These are phyloP conservation scores for Agrochola litura DNA, from an alignment of 2,888 invertebrate genomes.

Conservation along the genomic window DNA sequence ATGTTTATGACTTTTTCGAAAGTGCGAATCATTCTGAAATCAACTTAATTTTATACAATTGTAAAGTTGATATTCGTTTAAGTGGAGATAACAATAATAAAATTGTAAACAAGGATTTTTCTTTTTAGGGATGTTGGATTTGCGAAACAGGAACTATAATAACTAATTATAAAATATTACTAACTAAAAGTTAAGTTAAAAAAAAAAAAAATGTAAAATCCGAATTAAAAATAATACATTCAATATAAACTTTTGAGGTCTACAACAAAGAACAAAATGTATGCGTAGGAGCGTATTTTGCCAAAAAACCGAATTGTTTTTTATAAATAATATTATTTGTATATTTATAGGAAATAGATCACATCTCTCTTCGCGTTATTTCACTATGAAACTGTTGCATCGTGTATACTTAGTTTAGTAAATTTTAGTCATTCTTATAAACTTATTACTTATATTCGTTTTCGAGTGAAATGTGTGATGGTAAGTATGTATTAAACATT, in stretches of 20 bases:
- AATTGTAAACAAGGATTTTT: background rate
- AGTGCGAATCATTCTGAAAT: background rate
- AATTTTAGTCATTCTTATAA: constrained; percentile 46
- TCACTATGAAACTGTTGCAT: constrained; percentile 47
- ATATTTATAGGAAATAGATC: constrained; percentile 67
- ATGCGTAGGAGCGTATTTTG: constrained; percentile 54
- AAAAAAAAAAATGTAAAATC: too few species aligned
- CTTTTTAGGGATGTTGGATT: background rate
- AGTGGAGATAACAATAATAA: background rate
- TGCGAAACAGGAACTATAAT: background rate
- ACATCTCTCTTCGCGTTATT: constrained; percentile 57
- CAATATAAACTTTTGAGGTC: constrained; percentile 40
- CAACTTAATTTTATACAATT: too few species aligned
- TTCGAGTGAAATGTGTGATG: constrained; percentile 28
- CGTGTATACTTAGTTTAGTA: constrained; percentile 53
- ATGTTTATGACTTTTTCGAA: background rate
- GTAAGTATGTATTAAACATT: too few species aligned
- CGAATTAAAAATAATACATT: constrained; percentile 49
- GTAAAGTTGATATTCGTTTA: background rate
- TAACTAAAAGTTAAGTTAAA: too few species aligned
- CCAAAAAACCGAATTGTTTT: constrained; percentile 67
- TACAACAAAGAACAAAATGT: constrained; percentile 37
- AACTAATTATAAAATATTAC: background rate
- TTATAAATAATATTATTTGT: constrained; percentile 53
- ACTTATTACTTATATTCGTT: constrained; percentile 34